Conservation (phyloP, 2,113 vertebrate genomes). For the Colius striatus region DNA sequence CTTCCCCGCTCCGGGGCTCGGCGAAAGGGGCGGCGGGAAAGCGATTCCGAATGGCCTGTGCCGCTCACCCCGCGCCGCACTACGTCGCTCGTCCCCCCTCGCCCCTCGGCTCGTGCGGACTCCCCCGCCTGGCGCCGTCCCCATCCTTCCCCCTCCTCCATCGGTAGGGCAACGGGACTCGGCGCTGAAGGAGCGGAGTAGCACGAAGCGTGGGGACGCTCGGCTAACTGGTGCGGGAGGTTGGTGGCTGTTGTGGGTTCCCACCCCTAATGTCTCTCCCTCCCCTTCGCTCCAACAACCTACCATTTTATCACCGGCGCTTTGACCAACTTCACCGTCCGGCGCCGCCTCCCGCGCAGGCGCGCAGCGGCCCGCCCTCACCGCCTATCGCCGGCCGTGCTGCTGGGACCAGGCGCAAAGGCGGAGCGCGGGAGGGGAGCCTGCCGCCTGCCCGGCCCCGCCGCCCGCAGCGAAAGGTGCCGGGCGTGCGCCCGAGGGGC, state of each 20-base stretch:
- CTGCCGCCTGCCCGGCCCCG: too few species aligned
- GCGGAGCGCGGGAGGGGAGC: background rate
- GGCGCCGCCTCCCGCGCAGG: conserved; percentile 45
- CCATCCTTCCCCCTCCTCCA: too few species aligned
- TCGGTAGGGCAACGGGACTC: background rate
- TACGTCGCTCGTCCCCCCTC: too few species aligned
- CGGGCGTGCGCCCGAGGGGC: too few species aligned
- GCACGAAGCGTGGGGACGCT: background rate
- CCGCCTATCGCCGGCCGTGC: background rate
- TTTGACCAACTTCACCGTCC: conserved; percentile 48
- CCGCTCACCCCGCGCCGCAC: background rate
- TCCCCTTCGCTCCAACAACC: background rate
- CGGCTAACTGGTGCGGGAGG: background rate
- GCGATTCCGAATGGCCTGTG: background rate
- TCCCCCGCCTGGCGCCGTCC: background rate
- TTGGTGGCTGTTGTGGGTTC: background rate
- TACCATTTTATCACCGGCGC: conserved; percentile 67
- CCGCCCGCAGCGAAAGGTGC: too few species aligned
- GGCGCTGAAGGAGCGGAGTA: too few species aligned
- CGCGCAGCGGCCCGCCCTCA: background rate
- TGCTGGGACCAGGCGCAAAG: background rate
- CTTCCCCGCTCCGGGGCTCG: background rate
- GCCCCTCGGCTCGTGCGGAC: too few species aligned
- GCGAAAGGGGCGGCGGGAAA: background rate
- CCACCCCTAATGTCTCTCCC: background rate